Base-by-base conservation (phyloP, 2,113 vertebrate genomes). In the Dipodomys merriami region DNA sequence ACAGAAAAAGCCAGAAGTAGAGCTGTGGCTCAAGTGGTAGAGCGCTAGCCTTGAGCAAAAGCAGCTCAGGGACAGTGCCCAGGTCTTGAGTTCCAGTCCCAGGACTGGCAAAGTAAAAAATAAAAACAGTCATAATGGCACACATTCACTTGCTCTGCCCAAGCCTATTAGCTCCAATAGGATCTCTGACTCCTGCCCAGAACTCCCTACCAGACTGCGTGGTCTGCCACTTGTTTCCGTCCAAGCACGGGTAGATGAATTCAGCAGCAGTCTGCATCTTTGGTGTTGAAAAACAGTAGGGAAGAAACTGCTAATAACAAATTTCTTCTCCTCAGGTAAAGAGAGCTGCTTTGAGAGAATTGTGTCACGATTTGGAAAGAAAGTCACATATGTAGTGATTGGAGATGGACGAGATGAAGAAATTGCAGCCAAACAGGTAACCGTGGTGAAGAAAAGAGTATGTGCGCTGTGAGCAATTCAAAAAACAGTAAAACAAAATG, bases 281-380 rank as follows among this genome's bases (percentile, higher is more conserved):
- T 82, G 15, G 39, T 88, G 33, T 19, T 69, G 72, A 53, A 53
- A 60, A 67, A 25, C 18, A 57, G 22, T 71, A 57, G 49, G 29
- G 29, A 68, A 60, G 49, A 82, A 46, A 94, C 10, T 85, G 44
- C 60, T 96, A 44, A 96, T n/a, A 83, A n/a, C 39, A 74, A 67
- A 30, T 91, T 7, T 90, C 29, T 90, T 90, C 90, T 91, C 35
- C 71, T 13, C 97, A 99, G 99, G 99, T 22, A 99, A 99, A 90
- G 99, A 99, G 98, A 99, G 99, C 97, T 99, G 99, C 96, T 99
- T 99, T 12, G 99, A 99, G 97, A 98, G 99, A 95, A 99, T 99
- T 1, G 97, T 99, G 93, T 99, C 99, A 4, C 99, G 99, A 7
- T 99, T 99, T 95, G 99, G 99, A 3, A 99, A 99, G 97, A 99